Conservation (phyloP, 2,888 invertebrate genomes). For the Rhagonycha fulva region DNA sequence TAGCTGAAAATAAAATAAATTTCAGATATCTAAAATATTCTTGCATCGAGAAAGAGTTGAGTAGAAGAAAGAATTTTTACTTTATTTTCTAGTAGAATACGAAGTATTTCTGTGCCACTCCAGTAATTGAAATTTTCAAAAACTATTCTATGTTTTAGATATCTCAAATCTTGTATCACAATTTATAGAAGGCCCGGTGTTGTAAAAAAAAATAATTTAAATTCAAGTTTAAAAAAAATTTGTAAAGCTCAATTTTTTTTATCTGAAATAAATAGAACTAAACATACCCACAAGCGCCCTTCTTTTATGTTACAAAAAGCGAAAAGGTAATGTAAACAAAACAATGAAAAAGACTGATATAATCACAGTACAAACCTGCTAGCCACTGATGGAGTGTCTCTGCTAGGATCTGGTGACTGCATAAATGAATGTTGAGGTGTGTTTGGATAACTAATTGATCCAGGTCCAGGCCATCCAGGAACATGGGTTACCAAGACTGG, state of each 20-base stretch:
- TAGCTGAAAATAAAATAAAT: not conserved
- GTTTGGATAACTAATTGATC: conserved; percentile 60
- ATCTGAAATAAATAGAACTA: not conserved
- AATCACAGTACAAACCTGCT: conserved; percentile 67
- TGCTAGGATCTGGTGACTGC: conserved; percentile 73
- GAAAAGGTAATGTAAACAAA: not conserved
- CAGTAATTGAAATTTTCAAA: not conserved
- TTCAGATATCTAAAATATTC: not conserved
- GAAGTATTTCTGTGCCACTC: no score
- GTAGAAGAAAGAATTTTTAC: not conserved
- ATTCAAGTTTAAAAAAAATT: not conserved
- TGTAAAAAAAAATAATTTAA: no score
- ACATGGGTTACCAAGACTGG: conserved; percentile 83
- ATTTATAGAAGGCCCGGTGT: not conserved
- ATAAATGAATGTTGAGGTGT: conserved; percentile 72
- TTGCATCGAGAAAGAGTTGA: not conserved
- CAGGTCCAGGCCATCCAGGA: conserved; percentile 66
- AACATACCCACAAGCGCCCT: not conserved
- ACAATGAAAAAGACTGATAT: not conserved
- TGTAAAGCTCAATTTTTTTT: not conserved
- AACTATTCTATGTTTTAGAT: not conserved
- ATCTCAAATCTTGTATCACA: not conserved
- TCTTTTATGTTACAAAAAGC: not conserved
- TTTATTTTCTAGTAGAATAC: not conserved
- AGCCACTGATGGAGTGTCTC: conserved; percentile 76